These are phyloP conservation scores for Catagonus wagneri DNA, from an alignment of 2,113 vertebrate species.

Conservation along the genomic window DNA sequence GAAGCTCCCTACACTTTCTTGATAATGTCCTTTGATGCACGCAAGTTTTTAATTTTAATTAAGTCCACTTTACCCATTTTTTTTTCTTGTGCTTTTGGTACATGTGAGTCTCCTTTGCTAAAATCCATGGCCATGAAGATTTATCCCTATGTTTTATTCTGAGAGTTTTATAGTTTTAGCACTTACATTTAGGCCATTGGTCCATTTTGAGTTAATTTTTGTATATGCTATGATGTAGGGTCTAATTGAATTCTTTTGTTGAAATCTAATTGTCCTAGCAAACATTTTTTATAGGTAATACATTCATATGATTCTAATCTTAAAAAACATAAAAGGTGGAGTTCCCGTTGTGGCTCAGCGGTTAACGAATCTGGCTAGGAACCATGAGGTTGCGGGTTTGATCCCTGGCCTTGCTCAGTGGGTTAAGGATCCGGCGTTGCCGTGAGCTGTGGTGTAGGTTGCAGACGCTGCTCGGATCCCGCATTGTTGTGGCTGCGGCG, in stretches of 20 bases:
- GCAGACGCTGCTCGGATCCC: too few species aligned
- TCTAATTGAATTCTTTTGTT: neutral
- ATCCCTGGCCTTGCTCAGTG: too few species aligned
- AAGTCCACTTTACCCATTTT: neutral
- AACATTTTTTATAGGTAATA: neutral
- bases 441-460: too few species aligned
- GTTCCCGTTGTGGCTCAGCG: too few species aligned
- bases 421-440: too few species aligned
- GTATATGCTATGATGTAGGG: neutral
- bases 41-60: neutral
- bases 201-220: neutral
- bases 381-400: too few species aligned
- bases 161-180: neutral
- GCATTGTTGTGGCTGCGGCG: too few species aligned
- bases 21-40: too few species aligned
- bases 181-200: neutral
- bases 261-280: neutral
- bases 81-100: neutral
- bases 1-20: too few species aligned
- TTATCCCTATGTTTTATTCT: neutral
- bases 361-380: too few species aligned
- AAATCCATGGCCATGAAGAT: neutral
- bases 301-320: neutral
- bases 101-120: neutral
- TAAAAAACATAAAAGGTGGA: neutral